Percentiles rank a stretch among this genome's conserved stretches.
Evolutionary conservation across 2,797 vertebrate species (phyloP).

Genomic region (Gambelia wislizenii): DNA sequence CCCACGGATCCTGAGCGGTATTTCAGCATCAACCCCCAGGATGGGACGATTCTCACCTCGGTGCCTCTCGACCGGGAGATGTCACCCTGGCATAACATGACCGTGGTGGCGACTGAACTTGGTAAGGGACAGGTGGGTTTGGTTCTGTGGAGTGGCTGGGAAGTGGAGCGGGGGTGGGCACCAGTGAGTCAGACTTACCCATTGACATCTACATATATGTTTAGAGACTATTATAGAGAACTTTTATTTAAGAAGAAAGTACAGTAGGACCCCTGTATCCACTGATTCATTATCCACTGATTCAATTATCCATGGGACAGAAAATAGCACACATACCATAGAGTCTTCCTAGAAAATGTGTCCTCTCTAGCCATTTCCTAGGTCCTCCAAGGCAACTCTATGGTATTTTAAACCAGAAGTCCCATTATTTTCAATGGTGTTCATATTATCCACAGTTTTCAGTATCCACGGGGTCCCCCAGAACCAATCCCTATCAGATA

Average conservation of each 20-base stretch:
- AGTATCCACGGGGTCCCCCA: no score
- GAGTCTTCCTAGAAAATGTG: no score
- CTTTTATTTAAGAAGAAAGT: not conserved
- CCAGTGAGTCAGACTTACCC: not conserved
- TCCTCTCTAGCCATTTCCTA: no score
- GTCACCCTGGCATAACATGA: constrained; percentile 90
- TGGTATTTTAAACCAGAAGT: no score
- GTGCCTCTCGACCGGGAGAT: constrained; percentile 88
- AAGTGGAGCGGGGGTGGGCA: not conserved
- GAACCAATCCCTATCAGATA: no score
- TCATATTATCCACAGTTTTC: no score
- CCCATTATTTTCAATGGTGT: no score
- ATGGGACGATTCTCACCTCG: constrained; percentile 87
- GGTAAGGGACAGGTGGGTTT: constrained; percentile 78
- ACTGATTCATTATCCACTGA: no score
- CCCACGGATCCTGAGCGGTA: constrained; percentile 88
- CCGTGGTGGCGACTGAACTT: constrained; percentile 89
- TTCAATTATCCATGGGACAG: no score
- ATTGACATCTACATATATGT: not conserved
- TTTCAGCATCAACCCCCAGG: constrained; percentile 88
- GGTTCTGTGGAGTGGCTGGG: not conserved
- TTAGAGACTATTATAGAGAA: not conserved
- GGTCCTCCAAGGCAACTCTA: no score
- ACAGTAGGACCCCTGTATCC: no score
- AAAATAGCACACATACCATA: no score